Percentiles rank a stretch among this genome's conserved stretches.
phyloP scores from a whole-genome alignment of 2,797 vertebrate genomes.

The Labeo calbasu region DNA sequence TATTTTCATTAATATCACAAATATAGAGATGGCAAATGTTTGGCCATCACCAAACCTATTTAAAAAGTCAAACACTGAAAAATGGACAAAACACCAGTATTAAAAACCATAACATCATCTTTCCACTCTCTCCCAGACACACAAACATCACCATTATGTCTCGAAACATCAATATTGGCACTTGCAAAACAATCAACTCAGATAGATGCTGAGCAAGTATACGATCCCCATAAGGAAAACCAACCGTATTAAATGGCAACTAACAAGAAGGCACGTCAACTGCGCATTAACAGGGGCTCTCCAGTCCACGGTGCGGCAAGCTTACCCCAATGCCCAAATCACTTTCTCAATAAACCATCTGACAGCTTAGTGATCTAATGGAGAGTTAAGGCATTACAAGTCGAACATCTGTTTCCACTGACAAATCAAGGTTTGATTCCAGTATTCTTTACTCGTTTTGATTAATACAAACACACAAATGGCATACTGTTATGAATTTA shows the following conservation, averaged over 20 bases:
- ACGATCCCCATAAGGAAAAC: conserved; percentile 35
- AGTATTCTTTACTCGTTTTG: conserved; percentile 50
- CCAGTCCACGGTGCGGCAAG: not conserved
- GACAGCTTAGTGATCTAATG: conserved; percentile 29
- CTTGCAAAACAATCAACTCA: conserved; percentile 58
- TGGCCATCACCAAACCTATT: conserved; percentile 48
- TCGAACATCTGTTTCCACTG: conserved; percentile 29
- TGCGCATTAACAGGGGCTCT: conserved; percentile 29
- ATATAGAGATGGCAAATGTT: conserved; percentile 49
- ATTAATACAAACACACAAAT: conserved; percentile 49
- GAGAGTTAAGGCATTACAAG: conserved; percentile 46
- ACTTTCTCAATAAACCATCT: conserved; percentile 44
- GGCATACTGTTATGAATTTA: conserved; percentile 42
- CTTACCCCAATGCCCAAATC: conserved; percentile 10
- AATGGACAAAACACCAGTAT: conserved; percentile 58
- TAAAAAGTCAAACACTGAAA: conserved; percentile 57
- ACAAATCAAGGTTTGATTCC: conserved; percentile 45
- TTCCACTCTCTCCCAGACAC: conserved; percentile 47
- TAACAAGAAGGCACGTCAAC: conserved; percentile 43
- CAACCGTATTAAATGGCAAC: conserved; percentile 45
- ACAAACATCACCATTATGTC: conserved; percentile 47
- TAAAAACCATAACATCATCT: conserved; percentile 62
- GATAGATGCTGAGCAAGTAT: conserved; percentile 37
- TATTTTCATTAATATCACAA: conserved; percentile 52
- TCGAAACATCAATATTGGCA: conserved; percentile 60